Evolutionary conservation across 2,888 invertebrate species (phyloP).

Genomic region (Rhamnusium bicolor): DNA sequence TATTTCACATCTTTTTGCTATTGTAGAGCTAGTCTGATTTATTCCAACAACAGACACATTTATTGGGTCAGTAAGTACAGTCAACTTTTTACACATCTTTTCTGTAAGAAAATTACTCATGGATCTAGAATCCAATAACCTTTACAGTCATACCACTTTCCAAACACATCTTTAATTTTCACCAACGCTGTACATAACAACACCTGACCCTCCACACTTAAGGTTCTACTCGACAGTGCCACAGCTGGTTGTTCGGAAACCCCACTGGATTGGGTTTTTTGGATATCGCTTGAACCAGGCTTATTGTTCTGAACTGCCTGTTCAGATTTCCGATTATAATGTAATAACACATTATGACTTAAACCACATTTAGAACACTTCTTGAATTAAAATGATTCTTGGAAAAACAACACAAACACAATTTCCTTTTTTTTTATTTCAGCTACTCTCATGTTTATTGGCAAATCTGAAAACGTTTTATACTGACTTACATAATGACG

Average conservation of each 20-base stretch:
- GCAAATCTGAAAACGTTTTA: no score
- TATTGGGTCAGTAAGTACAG: not conserved
- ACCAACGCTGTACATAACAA: conserved; percentile 26
- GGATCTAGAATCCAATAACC: conserved; percentile 24
- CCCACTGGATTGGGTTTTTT: not conserved
- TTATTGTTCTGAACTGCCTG: not conserved
- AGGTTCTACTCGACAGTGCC: not conserved
- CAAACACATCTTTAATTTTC: not conserved
- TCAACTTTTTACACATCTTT: not conserved
- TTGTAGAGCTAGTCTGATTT: not conserved
- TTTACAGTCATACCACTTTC: not conserved
- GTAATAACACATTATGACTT: not conserved
- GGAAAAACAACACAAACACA: no score
- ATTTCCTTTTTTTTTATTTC: no score
- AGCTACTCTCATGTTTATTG: no score
- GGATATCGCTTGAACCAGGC: not conserved
- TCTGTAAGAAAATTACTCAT: not conserved
- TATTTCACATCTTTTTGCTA: not conserved
- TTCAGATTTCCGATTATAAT: not conserved
- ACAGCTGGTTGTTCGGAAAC: not conserved
- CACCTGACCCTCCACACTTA: not conserved
- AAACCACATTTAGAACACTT: not conserved
- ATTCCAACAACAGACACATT: not conserved
- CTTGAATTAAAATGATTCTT: no score
- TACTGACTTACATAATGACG: no score